These are phyloP conservation scores for Anoplolepis gracilipes DNA, from an alignment of 1,140 invertebrate genomes.

Conservation along the genomic window DNA sequence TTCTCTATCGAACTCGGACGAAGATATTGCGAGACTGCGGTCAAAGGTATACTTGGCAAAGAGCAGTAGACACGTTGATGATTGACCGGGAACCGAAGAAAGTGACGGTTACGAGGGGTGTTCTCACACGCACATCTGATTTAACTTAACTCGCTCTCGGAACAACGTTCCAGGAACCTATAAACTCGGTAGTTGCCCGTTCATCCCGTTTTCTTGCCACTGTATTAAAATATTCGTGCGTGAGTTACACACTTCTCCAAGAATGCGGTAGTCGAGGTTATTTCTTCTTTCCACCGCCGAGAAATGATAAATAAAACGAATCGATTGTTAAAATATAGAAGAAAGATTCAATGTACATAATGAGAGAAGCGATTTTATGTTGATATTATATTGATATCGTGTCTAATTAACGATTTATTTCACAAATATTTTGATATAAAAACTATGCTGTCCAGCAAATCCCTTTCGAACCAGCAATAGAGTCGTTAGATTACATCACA, in stretches of 20 bases:
- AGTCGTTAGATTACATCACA: constrained; percentile 50
- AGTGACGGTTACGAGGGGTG: constrained; percentile 69
- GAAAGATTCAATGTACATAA: background rate
- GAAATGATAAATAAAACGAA: background rate
- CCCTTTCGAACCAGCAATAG: constrained; percentile 15
- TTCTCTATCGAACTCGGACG: constrained; percentile 56
- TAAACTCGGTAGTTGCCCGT: constrained; percentile 58
- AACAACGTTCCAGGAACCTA: constrained; percentile 65
- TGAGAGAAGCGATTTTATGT: background rate
- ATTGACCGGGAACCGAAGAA: constrained; percentile 62
- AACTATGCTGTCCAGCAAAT: background rate
- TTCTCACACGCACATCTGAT: constrained; percentile 70
- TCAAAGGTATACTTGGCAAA: constrained; percentile 64
- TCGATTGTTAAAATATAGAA: background rate
- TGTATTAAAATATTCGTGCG: background rate
- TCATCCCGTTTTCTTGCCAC: background rate
- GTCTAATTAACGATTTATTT: background rate
- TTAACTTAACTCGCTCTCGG: constrained; percentile 60
- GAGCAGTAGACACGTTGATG: constrained; percentile 61
- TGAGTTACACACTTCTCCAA: background rate
- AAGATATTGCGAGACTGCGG: constrained; percentile 35
- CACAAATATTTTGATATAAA: background rate
- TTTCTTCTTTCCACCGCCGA: background rate
- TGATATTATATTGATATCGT: background rate
- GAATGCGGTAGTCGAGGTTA: background rate